A percentile compares a stretch with the other conserved stretches of the same genome.
Evolutionary conservation across 2,888 invertebrate genomes (phyloP).

Genomic region (Luperina nickerlii): DNA sequence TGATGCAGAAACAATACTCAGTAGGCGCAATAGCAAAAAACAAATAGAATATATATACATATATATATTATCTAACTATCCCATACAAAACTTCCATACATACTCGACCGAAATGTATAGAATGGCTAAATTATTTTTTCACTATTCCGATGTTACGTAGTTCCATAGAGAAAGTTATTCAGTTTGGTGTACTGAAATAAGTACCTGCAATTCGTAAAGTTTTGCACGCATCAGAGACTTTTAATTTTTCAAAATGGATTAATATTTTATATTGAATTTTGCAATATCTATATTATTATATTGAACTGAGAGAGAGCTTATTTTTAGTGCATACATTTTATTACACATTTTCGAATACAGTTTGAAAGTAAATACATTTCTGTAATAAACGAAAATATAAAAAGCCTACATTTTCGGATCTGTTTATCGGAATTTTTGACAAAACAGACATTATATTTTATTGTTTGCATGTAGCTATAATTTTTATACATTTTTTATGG

Average conservation of each 20-base stretch:
- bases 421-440: constrained; percentile 6
- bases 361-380: neutral
- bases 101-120: neutral
- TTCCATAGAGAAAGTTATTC: neutral
- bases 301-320: neutral
- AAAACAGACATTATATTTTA: neutral
- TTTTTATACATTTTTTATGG: neutral
- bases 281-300: neutral
- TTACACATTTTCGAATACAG: neutral
- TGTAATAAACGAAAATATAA: neutral
- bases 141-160: neutral
- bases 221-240: neutral
- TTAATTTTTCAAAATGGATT: neutral
- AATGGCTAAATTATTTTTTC: neutral
- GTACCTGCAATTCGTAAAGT: neutral
- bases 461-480: neutral
- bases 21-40: too few species aligned
- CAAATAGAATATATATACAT: too few species aligned
- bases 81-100: neutral
- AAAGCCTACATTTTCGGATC: constrained; percentile 4
- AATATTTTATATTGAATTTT: neutral
- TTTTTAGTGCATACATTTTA: neutral
- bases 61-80: neutral
- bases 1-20: too few species aligned
- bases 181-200: neutral